Evolutionary conservation across 2,888 invertebrate genomes (phyloP).

Genomic region (Acleris holmiana): DNA sequence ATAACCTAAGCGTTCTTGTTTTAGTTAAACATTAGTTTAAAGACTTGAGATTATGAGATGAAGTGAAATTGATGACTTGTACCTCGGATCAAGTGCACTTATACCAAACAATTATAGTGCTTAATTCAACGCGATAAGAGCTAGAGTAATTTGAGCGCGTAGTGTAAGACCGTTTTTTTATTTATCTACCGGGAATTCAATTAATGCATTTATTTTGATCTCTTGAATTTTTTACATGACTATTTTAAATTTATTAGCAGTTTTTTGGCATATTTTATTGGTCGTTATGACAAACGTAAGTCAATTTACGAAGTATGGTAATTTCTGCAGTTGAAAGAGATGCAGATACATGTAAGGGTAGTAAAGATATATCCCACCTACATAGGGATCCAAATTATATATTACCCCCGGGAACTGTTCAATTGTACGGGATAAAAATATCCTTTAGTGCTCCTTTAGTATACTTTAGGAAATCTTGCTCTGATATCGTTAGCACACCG

Average conservation of each 20-base stretch:
- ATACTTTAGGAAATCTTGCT: no score
- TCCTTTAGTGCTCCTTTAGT: no score
- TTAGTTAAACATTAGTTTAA: neutral
- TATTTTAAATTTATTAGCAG: neutral
- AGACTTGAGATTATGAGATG: conserved; percentile 13
- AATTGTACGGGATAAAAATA: no score
- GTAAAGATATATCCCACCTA: no score
- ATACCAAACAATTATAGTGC: conserved; percentile 54
- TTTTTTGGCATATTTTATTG: neutral
- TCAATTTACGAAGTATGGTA: neutral
- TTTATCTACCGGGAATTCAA: conserved; percentile 6
- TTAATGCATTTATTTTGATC: conserved; percentile 40
- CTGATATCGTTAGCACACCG: no score
- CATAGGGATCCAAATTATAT: no score
- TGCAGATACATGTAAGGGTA: no score
- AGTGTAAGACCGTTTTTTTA: conserved; percentile 22
- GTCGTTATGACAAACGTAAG: no score
- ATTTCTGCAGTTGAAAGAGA: no score
- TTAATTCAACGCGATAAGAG: conserved; percentile 44
- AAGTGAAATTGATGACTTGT: conserved; percentile 20
- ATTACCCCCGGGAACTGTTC: no score
- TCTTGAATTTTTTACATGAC: conserved; percentile 18
- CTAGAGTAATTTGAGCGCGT: conserved; percentile 2
- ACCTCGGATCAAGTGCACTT: conserved; percentile 53
- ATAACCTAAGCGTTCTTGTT: neutral